Conservation (phyloP, 2,797 vertebrate genomes). For the Aselliscus stoliczkanus region DNA sequence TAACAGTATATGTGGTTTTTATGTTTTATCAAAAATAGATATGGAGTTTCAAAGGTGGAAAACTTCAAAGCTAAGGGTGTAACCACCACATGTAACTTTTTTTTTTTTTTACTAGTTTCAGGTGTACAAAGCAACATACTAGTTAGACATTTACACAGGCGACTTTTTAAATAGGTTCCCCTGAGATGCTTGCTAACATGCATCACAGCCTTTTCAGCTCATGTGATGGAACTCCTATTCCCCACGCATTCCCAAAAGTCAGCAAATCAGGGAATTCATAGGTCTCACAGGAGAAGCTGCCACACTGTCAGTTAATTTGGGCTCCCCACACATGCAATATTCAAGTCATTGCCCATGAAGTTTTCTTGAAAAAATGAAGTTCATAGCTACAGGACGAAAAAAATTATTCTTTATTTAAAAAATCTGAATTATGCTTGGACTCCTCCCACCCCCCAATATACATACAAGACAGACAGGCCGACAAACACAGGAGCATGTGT, state of each 20-base stretch:
- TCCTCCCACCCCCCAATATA: not conserved
- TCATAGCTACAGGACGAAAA: not conserved
- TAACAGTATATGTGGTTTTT: not conserved
- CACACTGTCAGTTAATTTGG: not conserved
- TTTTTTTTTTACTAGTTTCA: no score
- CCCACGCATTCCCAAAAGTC: not conserved
- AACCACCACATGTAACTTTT: not conserved
- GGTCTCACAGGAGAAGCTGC: not conserved
- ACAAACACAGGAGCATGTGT: not conserved
- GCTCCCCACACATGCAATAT: not conserved
- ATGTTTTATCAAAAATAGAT: not conserved
- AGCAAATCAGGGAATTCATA: not conserved
- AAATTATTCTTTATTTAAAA: not conserved
- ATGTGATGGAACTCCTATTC: not conserved
- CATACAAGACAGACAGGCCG: not conserved
- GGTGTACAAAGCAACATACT: no score
- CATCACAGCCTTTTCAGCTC: not conserved
- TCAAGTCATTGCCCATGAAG: not conserved
- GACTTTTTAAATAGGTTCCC: not conserved
- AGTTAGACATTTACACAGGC: no score
- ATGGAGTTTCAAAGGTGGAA: not conserved
- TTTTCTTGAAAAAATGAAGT: conserved; percentile 3
- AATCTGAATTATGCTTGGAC: not conserved
- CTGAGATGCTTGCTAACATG: not conserved
- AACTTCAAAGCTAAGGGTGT: not conserved